Conservation (phyloP, 2,888 invertebrate genomes). For the Chelonus formosanus region DNA sequence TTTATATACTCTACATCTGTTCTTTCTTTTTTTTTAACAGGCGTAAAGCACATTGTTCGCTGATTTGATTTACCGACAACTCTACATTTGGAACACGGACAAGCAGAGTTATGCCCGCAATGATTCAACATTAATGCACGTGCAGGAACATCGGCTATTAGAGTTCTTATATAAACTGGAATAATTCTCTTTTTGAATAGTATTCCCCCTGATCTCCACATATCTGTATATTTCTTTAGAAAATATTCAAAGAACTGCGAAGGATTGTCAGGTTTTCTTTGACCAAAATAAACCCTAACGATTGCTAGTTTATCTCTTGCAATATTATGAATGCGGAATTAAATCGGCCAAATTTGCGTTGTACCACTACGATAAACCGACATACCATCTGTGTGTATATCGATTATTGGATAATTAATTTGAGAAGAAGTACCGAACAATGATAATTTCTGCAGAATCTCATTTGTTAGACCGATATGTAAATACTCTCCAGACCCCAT, state of each 20-base stretch:
- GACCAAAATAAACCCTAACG: conserved; percentile 23
- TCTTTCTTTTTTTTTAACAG: background rate
- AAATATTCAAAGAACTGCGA: conserved; percentile 23
- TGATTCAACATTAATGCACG: conserved; percentile 26
- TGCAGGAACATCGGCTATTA: conserved; percentile 34
- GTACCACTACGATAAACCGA: conserved; percentile 8
- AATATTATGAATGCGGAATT: conserved; percentile 22
- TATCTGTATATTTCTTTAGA: conserved; percentile 8
- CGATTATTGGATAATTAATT: conserved; percentile 28
- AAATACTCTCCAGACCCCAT: conserved; percentile 26
- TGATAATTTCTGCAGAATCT: conserved; percentile 13
- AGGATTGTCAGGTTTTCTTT: conserved; percentile 12
- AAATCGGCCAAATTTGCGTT: conserved; percentile 21
- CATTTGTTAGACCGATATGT: conserved; percentile 22
- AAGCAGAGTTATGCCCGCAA: conserved; percentile 14
- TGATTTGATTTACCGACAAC: conserved; percentile 2
- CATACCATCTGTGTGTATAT: conserved; percentile 32
- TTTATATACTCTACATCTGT: background rate
- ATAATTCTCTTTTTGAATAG: conserved; percentile 1
- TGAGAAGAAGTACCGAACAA: background rate
- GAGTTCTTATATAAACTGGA: conserved; percentile 7
- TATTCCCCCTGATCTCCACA: conserved; percentile 14
- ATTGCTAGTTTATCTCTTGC: conserved; percentile 10
- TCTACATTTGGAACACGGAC: conserved; percentile 25
- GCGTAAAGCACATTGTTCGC: background rate